phyloP scores from a whole-genome alignment of 2,797 vertebrate species.

The Sebastolobus alascanus region DNA sequence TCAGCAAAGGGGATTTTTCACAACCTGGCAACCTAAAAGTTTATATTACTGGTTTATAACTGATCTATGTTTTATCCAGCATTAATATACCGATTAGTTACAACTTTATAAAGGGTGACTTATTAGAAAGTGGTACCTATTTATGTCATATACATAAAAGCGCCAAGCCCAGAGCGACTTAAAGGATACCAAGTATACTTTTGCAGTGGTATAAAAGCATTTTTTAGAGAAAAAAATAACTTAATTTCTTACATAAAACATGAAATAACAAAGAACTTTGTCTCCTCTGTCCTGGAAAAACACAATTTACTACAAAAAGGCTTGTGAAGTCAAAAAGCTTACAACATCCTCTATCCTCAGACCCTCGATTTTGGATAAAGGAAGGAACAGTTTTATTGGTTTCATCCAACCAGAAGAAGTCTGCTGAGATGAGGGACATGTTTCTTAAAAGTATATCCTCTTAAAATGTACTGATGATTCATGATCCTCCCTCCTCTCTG shows the following conservation, averaged over 20 bases:
- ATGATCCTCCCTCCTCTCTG: not conserved
- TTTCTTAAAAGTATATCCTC: conserved; percentile 4
- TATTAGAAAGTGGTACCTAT: not conserved
- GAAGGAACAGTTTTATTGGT: not conserved
- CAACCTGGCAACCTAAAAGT: not conserved
- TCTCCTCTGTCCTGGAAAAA: not conserved
- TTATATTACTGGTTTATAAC: not conserved
- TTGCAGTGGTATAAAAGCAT: not conserved
- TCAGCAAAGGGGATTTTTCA: not conserved
- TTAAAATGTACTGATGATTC: not conserved
- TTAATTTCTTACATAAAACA: not conserved
- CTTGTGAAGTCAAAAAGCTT: not conserved
- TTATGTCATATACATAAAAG: not conserved
- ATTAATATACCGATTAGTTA: not conserved
- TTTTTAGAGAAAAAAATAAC: not conserved
- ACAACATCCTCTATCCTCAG: not conserved
- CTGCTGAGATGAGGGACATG: not conserved
- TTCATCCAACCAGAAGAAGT: not conserved
- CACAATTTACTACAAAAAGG: not conserved
- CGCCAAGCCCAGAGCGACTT: not conserved
- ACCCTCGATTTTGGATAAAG: not conserved
- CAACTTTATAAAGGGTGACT: not conserved
- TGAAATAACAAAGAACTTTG: not conserved
- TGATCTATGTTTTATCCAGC: not conserved
- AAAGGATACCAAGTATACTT: not conserved